Evolutionary conservation across 1,140 invertebrate genomes (phyloP).

Genomic region (Pygmarrhopalites habei): DNA sequence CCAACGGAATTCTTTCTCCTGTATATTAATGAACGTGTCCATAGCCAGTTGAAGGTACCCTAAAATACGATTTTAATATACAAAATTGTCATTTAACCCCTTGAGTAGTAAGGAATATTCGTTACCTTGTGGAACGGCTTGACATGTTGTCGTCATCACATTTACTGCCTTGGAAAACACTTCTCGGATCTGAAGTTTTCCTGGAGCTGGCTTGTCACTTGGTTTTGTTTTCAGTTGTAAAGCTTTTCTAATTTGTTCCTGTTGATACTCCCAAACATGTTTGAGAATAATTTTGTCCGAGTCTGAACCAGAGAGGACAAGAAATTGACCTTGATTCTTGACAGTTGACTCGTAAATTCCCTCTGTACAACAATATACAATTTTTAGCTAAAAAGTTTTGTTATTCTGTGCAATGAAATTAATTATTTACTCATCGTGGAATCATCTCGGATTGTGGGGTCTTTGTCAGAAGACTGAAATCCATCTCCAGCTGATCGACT

Average conservation of each 20-base stretch:
- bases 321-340: background rate
- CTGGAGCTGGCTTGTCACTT: background rate
- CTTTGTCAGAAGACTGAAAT: no score
- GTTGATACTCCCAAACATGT: constrained; percentile 11
- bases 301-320: background rate
- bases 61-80: background rate
- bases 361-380: constrained; percentile 1
- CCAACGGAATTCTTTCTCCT: constrained; percentile 1
- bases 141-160: constrained; percentile 8
- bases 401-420: no score
- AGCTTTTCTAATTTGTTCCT: constrained; percentile 1
- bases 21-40: background rate
- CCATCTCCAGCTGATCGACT: no score
- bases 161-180: background rate
- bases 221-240: background rate
- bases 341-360: background rate
- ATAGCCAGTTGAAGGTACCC: constrained; percentile 9
- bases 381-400: background rate
- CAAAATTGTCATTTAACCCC: background rate
- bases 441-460: background rate
- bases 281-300: background rate
- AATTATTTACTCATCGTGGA: background rate
- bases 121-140: background rate
- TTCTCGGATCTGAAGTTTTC: background rate
- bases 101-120: background rate